A percentile compares a stretch with the other conserved stretches of the same genome.
These are phyloP conservation scores for Drosophila pegasa DNA, from an alignment of 2,888 invertebrate genomes.

Conservation along the genomic window DNA sequence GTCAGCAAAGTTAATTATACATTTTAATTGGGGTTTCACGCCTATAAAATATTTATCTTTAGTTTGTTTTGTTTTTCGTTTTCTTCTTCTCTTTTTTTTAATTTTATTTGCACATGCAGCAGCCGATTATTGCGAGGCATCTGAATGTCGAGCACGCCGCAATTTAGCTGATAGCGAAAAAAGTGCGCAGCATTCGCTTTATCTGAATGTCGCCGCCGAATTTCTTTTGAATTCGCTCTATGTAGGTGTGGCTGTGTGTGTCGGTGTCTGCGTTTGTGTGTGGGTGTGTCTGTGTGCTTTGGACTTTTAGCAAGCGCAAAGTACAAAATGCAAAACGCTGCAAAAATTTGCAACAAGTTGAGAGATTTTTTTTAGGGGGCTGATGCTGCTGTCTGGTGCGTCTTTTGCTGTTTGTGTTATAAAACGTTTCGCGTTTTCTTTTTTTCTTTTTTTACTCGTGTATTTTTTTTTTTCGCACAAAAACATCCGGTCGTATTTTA, in stretches of 20 bases:
- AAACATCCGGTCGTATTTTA: conserved; percentile 83
- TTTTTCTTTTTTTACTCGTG: conserved; percentile 26
- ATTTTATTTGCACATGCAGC: conserved; percentile 9
- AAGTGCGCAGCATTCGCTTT: conserved; percentile 71
- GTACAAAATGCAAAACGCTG: conserved; percentile 60
- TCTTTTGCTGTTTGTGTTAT: conserved; percentile 25
- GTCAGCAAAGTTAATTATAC: conserved; percentile 7
- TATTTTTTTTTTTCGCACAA: conserved; percentile 61
- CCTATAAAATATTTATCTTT: conserved; percentile 19
- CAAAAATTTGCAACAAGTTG: conserved; percentile 60
- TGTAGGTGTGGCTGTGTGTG: conserved; percentile 15
- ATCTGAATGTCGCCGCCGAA: conserved; percentile 70
- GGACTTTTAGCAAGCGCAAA: conserved; percentile 36
- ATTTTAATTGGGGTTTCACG: conserved; percentile 3
- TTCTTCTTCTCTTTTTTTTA: neutral
- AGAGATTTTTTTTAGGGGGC: conserved; percentile 40
- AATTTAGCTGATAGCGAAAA: conserved; percentile 59
- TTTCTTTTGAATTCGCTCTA: conserved; percentile 30
- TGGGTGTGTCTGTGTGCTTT: conserved; percentile 18
- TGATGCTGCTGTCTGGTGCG: conserved; percentile 45
- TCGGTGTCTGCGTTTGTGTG: conserved; percentile 11
- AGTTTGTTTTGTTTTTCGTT: neutral
- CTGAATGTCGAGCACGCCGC: conserved; percentile 28
- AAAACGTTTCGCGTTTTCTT: conserved; percentile 49
- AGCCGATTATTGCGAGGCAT: conserved; percentile 39